These are phyloP conservation scores for Theonella swinhoei DNA, from an alignment of 37 sponge, comb jelly and placozoan genomes.

Conservation along the genomic window DNA sequence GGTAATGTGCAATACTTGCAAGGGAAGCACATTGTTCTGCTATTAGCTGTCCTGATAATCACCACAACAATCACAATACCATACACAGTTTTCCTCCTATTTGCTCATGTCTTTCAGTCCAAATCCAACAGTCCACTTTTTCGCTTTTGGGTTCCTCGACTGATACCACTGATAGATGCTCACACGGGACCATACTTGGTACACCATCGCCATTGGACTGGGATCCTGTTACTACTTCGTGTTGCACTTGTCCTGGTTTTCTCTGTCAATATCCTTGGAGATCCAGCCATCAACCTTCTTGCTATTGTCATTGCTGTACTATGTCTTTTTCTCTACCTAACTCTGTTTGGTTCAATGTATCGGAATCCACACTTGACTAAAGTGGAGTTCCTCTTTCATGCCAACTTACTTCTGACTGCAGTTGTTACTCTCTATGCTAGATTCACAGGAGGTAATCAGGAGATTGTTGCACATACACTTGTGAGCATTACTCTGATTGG, in stretches of 20 bases:
- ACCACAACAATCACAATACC: no score
- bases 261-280: background rate
- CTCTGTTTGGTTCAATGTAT: background rate
- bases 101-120: no score
- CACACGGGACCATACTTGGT: background rate
- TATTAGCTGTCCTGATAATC: no score
- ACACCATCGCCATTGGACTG: constrained; percentile 6
- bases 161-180: no score
- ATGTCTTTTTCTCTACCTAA: background rate
- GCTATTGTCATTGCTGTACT: background rate
- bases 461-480: background rate
- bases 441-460: background rate
- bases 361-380: background rate
- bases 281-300: background rate
- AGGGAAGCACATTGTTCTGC: no score
- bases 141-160: no score
- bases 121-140: no score
- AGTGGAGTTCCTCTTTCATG: background rate
- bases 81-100: no score
- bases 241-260: background rate
- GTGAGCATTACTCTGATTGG: background rate
- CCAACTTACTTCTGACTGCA: background rate
- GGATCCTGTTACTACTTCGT: background rate
- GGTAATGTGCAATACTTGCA: no score
- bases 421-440: background rate